Evolutionary conservation across 1,140 invertebrate species (phyloP).

Genomic region (Mesaphorura yosii): DNA sequence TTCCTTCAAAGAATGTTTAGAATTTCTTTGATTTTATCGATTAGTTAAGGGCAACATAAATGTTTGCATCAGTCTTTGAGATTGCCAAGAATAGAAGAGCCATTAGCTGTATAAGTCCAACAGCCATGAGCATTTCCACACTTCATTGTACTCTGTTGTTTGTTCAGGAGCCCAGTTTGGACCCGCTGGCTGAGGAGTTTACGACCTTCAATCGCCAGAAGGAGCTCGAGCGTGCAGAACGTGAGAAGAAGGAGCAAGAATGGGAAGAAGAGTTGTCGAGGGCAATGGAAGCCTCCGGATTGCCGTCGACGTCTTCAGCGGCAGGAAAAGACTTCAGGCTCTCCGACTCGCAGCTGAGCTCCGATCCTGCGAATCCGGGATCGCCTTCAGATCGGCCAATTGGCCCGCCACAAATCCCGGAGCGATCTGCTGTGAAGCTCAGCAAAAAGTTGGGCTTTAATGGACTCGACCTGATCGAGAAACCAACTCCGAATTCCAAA

Average conservation of each 20-base stretch:
- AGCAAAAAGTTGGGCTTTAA: too few species aligned
- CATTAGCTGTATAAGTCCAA: too few species aligned
- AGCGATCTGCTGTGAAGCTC: neutral
- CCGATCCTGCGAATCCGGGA: neutral
- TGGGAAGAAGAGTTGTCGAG: conserved; percentile 57
- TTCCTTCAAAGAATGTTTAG: too few species aligned
- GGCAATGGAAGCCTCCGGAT: conserved; percentile 47
- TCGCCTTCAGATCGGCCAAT: neutral
- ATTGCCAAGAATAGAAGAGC: too few species aligned
- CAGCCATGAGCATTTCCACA: too few species aligned
- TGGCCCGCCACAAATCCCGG: neutral
- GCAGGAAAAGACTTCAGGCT: conserved; percentile 19
- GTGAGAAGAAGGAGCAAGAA: conserved; percentile 53
- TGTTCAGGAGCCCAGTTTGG: conserved; percentile 24
- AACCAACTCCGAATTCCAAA: conserved; percentile 16
- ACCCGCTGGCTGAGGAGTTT: conserved; percentile 46
- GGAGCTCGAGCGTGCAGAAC: conserved; percentile 46
- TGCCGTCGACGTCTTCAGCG: conserved; percentile 5
- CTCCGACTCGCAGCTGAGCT: conserved; percentile 13
- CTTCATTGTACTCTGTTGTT: too few species aligned
- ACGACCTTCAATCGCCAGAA: conserved; percentile 59
- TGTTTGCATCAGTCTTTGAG: too few species aligned
- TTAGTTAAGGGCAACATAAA: too few species aligned
- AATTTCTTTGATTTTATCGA: too few species aligned
- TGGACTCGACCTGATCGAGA: neutral